Evolutionary conservation across 2,113 vertebrate genomes (phyloP), one percentile per base, ranked within the genome.

Genomic region (Gymnogyps californianus): DNA sequence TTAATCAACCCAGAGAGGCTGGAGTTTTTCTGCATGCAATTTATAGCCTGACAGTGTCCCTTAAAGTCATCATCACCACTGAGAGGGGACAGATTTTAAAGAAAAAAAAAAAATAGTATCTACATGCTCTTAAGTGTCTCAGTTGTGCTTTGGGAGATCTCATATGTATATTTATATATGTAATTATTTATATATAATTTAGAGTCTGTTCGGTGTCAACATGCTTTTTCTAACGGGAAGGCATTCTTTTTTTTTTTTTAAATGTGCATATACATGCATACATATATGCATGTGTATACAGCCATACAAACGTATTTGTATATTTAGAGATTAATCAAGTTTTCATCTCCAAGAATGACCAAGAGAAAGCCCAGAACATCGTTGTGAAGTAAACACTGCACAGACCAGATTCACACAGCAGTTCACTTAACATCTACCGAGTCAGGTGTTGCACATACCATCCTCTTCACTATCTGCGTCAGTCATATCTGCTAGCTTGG

Each of bases 391-490:
- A 89, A 85, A 29, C 93, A 95, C 90, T 38, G 85, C 89, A 88
- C 19, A 97, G 94, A 81, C 58, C 83, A 65, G 7, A 82, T 88
- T 78, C 66, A 91, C 69, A 93, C 11, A 96, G 93, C 83, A 95
- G 88, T 90, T 92, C 85, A 94, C 58, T 86, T 40, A 83, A 96
- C 88, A 93, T 90, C 91, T 91, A 58, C 57, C 59, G 64, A 97
- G 91, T 25, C 62, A 91, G 77, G 69, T 49, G 89, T 92, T 97
- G 79, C 95, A 99, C 99, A 31, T 99, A 99, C 99, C 99, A 96
- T 99, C 99, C 97, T 98, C 98, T 98, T 99, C 99, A 89, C 99
- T 99, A 97, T 99, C 99, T 95, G 98, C 98, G 76, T 96, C 98
- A 96, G 98, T 94, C 97, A 97, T 75, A 74, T 97, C 96, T 95